These are phyloP conservation scores for Lepus townsendii DNA, from an alignment of 2,797 vertebrate genomes.

Conservation along the genomic window DNA sequence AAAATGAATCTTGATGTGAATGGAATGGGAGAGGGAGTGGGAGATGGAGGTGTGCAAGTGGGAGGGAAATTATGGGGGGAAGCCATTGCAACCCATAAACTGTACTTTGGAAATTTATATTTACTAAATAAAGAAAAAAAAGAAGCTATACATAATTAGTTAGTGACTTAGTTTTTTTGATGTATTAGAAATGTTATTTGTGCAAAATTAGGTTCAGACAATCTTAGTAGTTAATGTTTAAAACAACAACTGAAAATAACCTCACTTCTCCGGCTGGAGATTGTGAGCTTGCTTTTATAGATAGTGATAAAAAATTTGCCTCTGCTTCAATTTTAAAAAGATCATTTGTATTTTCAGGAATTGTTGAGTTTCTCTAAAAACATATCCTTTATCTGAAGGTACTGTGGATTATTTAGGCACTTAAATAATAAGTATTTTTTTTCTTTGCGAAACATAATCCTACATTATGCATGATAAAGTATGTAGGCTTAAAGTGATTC, in stretches of 20 bases:
- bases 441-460: constrained; percentile 27
- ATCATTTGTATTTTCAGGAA: constrained; percentile 12
- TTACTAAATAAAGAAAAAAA: neutral
- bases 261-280: neutral
- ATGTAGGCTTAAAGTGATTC: constrained; percentile 45
- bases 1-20: no score
- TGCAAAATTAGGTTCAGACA: constrained; percentile 56
- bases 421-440: constrained; percentile 57
- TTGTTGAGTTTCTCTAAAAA: constrained; percentile 43
- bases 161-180: constrained; percentile 50
- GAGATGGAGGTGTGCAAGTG: no score
- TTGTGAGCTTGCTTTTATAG: neutral
- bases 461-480: constrained; percentile 43
- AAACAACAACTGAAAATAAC: constrained; percentile 49
- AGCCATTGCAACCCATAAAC: no score
- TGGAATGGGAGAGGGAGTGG: no score
- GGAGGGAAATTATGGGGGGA: no score
- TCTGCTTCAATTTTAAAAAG: constrained; percentile 62
- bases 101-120: no score
- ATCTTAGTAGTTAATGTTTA: constrained; percentile 31
- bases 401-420: neutral
- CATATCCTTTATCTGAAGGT: neutral
- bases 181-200: constrained; percentile 43
- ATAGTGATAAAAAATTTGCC: neutral
- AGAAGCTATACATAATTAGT: constrained; percentile 22